phyloP scores from a whole-genome alignment of 1,140 invertebrate species.

The Lasioglossum albipes region DNA sequence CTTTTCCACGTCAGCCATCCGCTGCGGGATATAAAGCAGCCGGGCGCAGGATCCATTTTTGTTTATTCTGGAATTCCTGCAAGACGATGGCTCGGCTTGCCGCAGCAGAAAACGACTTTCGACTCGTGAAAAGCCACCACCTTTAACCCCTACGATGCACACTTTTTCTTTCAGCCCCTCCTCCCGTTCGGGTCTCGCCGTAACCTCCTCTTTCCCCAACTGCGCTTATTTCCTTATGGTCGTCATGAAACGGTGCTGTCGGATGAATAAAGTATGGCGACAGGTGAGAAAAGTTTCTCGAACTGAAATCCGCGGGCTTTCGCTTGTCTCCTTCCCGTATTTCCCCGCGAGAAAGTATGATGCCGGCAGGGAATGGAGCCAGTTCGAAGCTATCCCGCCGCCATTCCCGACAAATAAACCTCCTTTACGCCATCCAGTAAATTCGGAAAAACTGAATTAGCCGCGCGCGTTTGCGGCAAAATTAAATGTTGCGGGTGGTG shows the following conservation, averaged over 20 bases:
- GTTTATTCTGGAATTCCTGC: conserved; percentile 62
- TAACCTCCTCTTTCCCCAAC: background rate
- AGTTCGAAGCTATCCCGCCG: background rate
- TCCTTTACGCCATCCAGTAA: background rate
- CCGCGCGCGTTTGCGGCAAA: too few species aligned
- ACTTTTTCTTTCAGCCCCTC: background rate
- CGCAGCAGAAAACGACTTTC: conserved; percentile 52
- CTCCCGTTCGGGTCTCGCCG: background rate
- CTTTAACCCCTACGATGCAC: background rate
- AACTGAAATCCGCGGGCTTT: conserved; percentile 27
- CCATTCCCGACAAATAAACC: background rate
- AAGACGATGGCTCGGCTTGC: conserved; percentile 33
- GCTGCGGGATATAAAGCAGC: conserved; percentile 56
- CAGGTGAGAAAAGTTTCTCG: conserved; percentile 44
- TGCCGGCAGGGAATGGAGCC: background rate
- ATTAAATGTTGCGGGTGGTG: background rate
- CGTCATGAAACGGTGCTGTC: conserved; percentile 35
- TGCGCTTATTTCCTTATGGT: conserved; percentile 50
- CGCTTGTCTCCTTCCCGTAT: background rate
- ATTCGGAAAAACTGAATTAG: conserved; percentile 14
- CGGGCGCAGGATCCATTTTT: conserved; percentile 55
- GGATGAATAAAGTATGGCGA: conserved; percentile 51
- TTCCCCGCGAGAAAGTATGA: background rate
- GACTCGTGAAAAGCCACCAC: conserved; percentile 15
- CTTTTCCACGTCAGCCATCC: conserved; percentile 57